Evolutionary conservation across 2,113 vertebrate species (phyloP), one percentile per base, ranked within the genome.

Genomic region (Sclerurus mexicanus): DNA sequence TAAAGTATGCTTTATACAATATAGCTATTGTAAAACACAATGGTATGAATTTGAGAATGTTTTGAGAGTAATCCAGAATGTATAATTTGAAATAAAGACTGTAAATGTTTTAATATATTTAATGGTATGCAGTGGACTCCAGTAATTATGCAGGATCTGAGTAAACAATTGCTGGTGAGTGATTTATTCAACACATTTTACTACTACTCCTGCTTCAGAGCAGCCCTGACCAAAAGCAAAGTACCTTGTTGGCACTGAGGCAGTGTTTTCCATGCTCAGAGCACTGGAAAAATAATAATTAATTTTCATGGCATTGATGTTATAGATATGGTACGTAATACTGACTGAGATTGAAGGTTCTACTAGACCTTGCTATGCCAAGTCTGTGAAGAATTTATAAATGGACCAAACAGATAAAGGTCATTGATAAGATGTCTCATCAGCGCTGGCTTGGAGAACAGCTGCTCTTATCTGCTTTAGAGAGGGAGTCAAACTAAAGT

Each of bases 161-260:
- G 33, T 69, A 33, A 90, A 60, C 25, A 78, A 84, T 74, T 92
- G 42, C n/a, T 40, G 53, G 9, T 78, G 66, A 92, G 84, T 53
- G 15, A 87, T 85, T 90, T 90, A 49, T 92, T 95, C n/a, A 93
- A 53, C 25, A 76, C 25, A 5, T 84, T 95, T 95, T 84, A 66
- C 55, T 74, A 19, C 17, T 55, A 20, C 25, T 88, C 4, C 31
- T 72, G 52, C 83, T 40, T 79, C 1, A 9, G 35, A 81, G 17
- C 37, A 64, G 24, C 52, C 42, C 82, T 88, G 40, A 64, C 28
- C 23, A 47, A 88, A 90, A 85, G 19, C 46, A 89, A 92, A 90
- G 56, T 44, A 72, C 75, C 79, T 88, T 86, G 23, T 67, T 93
- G 83, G 23, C 33, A 74, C 30, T 84, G 81, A 40, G 5, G 27